phyloP scores from a whole-genome alignment of 2,888 invertebrate genomes.

The Tachystola acroxantha region DNA sequence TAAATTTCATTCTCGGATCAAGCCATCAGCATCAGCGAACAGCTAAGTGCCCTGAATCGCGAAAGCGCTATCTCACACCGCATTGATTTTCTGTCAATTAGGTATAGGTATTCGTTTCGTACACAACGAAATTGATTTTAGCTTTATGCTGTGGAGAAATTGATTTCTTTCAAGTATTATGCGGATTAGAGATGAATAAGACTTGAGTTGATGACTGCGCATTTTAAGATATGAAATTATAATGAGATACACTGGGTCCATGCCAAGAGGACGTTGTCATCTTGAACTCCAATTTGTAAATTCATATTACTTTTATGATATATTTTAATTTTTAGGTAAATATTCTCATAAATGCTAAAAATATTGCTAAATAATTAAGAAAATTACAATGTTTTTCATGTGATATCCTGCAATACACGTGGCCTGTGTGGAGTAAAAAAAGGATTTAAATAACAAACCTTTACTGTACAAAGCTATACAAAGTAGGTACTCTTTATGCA shows the following conservation, averaged over 20 bases:
- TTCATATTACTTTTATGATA: no score
- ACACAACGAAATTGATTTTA: slow-evolving; percentile 7
- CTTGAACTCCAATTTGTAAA: no score
- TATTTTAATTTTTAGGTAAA: no score
- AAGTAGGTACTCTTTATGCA: no score
- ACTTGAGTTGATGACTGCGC: slow-evolving; percentile 7
- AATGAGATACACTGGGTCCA: slow-evolving; percentile 10
- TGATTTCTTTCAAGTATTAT: slow-evolving; percentile 1
- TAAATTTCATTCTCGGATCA: slow-evolving; percentile 25
- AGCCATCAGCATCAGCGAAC: slow-evolving; percentile 7
- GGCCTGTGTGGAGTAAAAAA: no score
- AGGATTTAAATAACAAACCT: no score
- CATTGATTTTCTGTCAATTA: slow-evolving; percentile 16
- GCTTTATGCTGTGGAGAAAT: neutral
- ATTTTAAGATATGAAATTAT: slow-evolving; percentile 9
- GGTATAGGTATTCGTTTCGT: slow-evolving; percentile 1
- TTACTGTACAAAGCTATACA: no score
- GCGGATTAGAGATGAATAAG: slow-evolving; percentile 4
- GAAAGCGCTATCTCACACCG: slow-evolving; percentile 6
- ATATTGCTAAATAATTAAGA: no score
- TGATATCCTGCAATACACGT: no score
- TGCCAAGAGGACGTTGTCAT: no score
- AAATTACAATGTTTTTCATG: no score
- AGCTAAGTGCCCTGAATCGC: slow-evolving; percentile 8
- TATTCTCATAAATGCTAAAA: no score